Conservation (phyloP, 2,888 invertebrate genomes). For the Catocala fraxini region DNA sequence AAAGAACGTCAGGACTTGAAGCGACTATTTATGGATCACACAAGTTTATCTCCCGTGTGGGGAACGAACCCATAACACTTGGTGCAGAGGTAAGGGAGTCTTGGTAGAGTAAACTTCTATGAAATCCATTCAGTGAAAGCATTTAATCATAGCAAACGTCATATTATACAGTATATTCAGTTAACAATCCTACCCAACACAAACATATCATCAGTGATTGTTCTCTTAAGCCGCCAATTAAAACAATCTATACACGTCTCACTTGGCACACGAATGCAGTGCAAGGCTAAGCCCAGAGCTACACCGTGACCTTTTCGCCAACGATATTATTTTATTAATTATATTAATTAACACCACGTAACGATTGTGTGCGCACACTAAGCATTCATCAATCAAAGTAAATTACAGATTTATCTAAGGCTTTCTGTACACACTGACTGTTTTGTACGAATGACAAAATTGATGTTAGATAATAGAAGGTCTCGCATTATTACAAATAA, state of each 20-base stretch:
- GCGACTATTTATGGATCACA: too few species aligned
- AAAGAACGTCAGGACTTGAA: too few species aligned
- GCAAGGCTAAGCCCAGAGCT: constrained; percentile 35
- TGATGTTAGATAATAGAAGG: constrained; percentile 28
- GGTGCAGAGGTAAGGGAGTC: too few species aligned
- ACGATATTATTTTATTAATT: constrained; percentile 62
- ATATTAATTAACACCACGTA: constrained; percentile 56
- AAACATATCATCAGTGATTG: constrained; percentile 9
- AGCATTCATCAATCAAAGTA: constrained; percentile 50
- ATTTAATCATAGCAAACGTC: too few species aligned
- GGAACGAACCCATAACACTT: too few species aligned
- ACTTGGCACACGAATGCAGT: constrained; percentile 36
- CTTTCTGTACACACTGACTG: constrained; percentile 9
- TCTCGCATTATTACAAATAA: constrained; percentile 4
- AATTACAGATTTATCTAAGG: constrained; percentile 39
- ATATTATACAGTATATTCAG: too few species aligned
- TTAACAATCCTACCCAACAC: too few species aligned
- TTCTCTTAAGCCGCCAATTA: constrained; percentile 11
- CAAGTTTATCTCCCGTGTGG: too few species aligned
- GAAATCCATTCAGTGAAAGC: too few species aligned
- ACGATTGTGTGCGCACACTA: constrained; percentile 20
- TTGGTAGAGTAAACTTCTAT: too few species aligned
- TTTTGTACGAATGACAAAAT: constrained; percentile 47
- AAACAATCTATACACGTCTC: constrained; percentile 23
- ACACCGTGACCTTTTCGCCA: constrained; percentile 65